Base-by-base conservation (phyloP, 1,140 invertebrate genomes). In the Eumaeus atala region DNA sequence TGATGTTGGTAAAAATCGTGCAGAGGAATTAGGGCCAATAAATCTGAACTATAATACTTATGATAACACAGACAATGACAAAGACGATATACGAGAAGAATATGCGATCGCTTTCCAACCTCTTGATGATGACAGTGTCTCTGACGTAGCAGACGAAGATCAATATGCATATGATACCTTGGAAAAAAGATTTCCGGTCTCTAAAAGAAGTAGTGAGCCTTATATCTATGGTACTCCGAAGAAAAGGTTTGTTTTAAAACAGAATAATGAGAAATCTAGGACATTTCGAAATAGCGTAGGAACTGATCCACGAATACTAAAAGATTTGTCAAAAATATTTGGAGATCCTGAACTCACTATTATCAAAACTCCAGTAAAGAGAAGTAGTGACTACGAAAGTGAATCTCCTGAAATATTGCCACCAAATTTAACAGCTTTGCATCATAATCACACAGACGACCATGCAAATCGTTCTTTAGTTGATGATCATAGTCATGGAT, bases 111-210 rank as follows among this genome's bases (percentile, higher is more conserved):
- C 81, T 18, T 89, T 89, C 21, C 88, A 88, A 62, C 89, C 89
- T 14, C 79, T 90, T 17, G 88, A 90, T 64, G 84, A 84, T 60
- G 72, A 89, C 70, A 83, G 71, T 61, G 54, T 89, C 61, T 78
- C 82, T 48, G 78, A 84, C 51, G 58, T 80, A 49, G 61, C 72
- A 12, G 83, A 87, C 64, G 82, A 84, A 38, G 79, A 85, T 49
- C 82, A 83, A 60, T 87, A 81, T 58, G 44, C 74, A 9, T 87
- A 84, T 57, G 81, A 87, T 56, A 61, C 66, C 12, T 67, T 82
- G 12, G 85, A 89, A 64, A 92, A 92, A 82, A 83, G 90, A 3
- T 92, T 92, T 67, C 90, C 90, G 11, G 90, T 92, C n/a, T 81
- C 90, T 17, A 92, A 92, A 76, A 79, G 91, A 33, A 90, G 89